Evolutionary conservation across 2,888 invertebrate genomes (phyloP), one percentile per base, ranked within the genome.

Genomic region (Phymatocera aterrima): DNA sequence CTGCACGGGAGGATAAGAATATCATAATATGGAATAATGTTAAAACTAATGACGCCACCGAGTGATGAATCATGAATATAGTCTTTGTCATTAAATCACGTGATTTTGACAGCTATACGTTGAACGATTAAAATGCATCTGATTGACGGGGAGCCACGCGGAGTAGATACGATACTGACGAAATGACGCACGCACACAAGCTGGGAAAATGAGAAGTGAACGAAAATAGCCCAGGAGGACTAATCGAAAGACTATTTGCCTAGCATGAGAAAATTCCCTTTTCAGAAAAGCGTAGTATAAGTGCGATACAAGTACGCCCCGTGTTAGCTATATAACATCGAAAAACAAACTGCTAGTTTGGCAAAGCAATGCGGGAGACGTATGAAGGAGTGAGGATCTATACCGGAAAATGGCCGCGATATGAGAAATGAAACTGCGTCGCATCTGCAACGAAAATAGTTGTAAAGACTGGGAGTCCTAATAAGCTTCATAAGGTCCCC

Each of bases 341-440:
- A 60, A 60, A 75, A 37, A 75, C 1, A 37, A 43, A 40, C 57
- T 60, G 57, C 21, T 15, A 75, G 75, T 57, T 18, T 5, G 18
- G 15, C 18, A 24, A 10, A 60, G 57, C 54, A 37, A 78, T 31
- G 40, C 21, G 40, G n/a, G n/a, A 51, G 43, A 78, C 68, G 54
- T 24, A 43, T 68, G 31, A 70, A 40, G 37, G 54, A 70, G 15
- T 68, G 40, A 54, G 51, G 24, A 65, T 78, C 68, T 65, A 54
- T 54, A 70, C 68, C 68, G 57, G 68, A 78, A 78, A 78, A 78
- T 78, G 78, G 78, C 78, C 78, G 68, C 78, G 78, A 18, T 70
- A 54, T 54, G 78, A 70, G 54, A 70, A 57, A 78, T 75, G 57
- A 75, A 75, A 75, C 60, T 75, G 75, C 75, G 75, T 75, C 75